These are phyloP conservation scores for Cybosia mesomella DNA, from an alignment of 2,888 invertebrate species.

Conservation along the genomic window DNA sequence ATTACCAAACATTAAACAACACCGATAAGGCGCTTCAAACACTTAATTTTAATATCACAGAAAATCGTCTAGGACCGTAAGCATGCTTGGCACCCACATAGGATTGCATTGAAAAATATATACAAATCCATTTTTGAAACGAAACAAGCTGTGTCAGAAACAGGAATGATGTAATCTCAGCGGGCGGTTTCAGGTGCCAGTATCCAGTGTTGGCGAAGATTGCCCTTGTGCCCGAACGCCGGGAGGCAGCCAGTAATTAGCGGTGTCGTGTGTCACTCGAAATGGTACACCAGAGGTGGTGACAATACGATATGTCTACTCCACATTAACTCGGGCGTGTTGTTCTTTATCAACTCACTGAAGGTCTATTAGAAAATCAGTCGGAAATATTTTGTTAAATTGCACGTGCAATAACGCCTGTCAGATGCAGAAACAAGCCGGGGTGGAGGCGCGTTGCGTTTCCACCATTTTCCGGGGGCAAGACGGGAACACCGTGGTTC, in stretches of 20 bases:
- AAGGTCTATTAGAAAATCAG: not conserved
- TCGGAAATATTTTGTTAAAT: not conserved
- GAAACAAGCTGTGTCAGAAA: conserved; percentile 25
- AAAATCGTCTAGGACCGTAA: not conserved
- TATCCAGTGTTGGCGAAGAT: conserved; percentile 45
- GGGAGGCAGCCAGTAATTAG: conserved; percentile 33
- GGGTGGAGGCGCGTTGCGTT: too few species aligned
- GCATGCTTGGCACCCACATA: not conserved
- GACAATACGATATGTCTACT: too few species aligned
- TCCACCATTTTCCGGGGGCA: too few species aligned
- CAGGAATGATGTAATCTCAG: conserved; percentile 21
- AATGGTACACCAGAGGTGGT: too few species aligned
- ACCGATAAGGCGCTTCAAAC: not conserved
- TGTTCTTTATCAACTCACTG: not conserved
- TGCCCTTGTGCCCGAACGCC: conserved; percentile 23
- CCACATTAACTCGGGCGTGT: not conserved
- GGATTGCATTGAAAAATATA: not conserved
- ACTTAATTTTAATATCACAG: too few species aligned
- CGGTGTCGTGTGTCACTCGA: conserved; percentile 35
- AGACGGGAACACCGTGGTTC: too few species aligned
- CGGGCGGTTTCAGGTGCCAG: conserved; percentile 35
- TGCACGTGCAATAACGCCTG: too few species aligned
- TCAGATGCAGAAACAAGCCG: too few species aligned
- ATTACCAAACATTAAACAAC: too few species aligned
- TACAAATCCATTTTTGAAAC: not conserved